A percentile compares a stretch with the other conserved stretches of the same genome.
phyloP scores from a whole-genome alignment of 2,113 vertebrate genomes.

The Muntiacus reevesi region DNA sequence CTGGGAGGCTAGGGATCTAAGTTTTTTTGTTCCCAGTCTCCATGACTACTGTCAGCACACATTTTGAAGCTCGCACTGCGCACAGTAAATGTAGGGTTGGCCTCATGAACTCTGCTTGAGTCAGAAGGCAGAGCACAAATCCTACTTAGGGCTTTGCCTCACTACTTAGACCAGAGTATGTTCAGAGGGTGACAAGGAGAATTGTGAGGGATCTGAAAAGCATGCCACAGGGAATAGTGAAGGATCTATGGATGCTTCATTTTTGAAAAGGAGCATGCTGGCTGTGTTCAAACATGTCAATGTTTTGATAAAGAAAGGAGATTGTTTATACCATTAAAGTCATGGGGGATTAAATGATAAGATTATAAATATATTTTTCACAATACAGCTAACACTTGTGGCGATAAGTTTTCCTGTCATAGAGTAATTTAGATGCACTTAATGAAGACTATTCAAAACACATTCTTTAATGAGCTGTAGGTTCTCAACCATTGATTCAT shows the following conservation, averaged over 20 bases:
- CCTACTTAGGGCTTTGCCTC: background rate
- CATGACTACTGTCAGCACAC: background rate
- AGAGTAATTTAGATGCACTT: background rate
- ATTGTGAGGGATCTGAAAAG: background rate
- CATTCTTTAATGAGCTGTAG: background rate
- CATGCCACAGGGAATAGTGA: background rate
- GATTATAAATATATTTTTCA: background rate
- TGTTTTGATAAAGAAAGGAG: background rate
- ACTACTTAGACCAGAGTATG: background rate
- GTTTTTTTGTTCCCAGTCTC: background rate
- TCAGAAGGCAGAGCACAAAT: background rate
- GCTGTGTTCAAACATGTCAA: background rate
- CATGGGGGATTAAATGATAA: background rate
- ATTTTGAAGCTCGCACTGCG: background rate
- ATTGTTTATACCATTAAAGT: background rate
- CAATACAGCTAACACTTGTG: background rate
- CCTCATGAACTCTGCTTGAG: background rate
- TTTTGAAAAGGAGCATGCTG: background rate
- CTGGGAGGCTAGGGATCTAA: no score
- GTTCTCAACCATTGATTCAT: background rate
- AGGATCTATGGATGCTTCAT: background rate
- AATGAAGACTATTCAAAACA: background rate
- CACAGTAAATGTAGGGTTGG: background rate
- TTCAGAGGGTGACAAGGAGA: background rate
- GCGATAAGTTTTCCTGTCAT: background rate